Percentiles rank a stretch among this genome's conserved stretches.
phyloP scores from a whole-genome alignment of 2,113 vertebrate genomes.

The Pangasianodon gigas region DNA sequence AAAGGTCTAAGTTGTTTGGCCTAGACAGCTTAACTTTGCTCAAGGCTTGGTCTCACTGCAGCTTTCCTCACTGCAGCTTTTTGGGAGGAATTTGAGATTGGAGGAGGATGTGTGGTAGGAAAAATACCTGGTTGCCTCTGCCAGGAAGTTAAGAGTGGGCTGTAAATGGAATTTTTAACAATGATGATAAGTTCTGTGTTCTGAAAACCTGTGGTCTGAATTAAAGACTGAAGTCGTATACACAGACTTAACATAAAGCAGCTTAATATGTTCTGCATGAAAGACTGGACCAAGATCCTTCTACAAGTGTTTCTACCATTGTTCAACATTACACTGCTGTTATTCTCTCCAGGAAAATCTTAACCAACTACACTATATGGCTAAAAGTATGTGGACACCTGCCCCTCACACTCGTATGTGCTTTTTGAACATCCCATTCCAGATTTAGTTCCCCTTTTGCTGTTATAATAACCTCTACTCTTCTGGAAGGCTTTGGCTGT shows the following conservation, averaged over 20 bases:
- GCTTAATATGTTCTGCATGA: background rate
- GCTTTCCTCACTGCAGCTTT: constrained; percentile 91
- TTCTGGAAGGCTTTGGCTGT: background rate
- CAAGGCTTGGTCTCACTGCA: constrained; percentile 89
- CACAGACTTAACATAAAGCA: background rate
- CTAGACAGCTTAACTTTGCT: constrained; percentile 87
- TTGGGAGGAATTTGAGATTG: constrained; percentile 59
- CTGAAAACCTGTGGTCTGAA: background rate
- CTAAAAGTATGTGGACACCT: background rate
- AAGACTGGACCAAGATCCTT: background rate
- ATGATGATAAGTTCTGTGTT: background rate
- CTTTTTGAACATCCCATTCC: background rate
- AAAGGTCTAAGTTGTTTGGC: constrained; percentile 62
- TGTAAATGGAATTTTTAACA: background rate
- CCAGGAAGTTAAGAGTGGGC: background rate
- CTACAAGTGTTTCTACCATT: background rate
- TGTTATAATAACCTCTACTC: background rate
- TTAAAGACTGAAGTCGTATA: background rate
- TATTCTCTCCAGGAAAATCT: background rate
- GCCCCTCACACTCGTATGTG: background rate
- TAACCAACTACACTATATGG: background rate
- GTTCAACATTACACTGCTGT: background rate
- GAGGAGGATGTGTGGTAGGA: background rate
- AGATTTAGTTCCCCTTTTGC: background rate
- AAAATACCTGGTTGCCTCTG: background rate